Evolutionary conservation across 2,113 vertebrate genomes (phyloP).

Genomic region (Lipophrys pholis): DNA sequence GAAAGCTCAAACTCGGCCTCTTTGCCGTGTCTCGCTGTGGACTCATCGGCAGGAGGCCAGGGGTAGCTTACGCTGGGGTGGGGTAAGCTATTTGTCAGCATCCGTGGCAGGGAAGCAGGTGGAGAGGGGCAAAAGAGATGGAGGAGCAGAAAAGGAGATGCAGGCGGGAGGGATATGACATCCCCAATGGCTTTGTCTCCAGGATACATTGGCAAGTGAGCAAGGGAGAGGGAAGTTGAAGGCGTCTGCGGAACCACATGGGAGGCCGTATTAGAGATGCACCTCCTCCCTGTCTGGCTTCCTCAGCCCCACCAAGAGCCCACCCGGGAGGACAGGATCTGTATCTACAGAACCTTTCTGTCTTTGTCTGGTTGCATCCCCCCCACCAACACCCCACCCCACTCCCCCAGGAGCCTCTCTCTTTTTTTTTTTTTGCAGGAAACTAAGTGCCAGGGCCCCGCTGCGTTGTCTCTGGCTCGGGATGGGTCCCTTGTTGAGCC

Average conservation of each 20-base stretch:
- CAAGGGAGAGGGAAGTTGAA: constrained; percentile 40
- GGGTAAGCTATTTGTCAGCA: constrained; percentile 71
- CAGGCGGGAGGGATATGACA: constrained; percentile 29
- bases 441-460: constrained; percentile 65
- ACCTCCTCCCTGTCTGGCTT: constrained; percentile 59
- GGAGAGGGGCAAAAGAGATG: constrained; percentile 7
- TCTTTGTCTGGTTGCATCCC: not conserved
- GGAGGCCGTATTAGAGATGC: constrained; percentile 62
- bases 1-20: constrained; percentile 1
- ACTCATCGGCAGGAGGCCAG: constrained; percentile 37
- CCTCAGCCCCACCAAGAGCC: constrained; percentile 58
- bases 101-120: constrained; percentile 45
- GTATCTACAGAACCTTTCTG: constrained; percentile 27
- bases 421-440: constrained; percentile 28
- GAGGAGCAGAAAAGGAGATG: not conserved
- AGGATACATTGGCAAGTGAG: constrained; percentile 68
- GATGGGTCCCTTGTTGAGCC: constrained; percentile 69
- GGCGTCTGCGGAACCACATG: constrained; percentile 41
- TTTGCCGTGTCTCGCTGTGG: constrained; percentile 33
- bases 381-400: constrained; percentile 1
- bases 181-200: constrained; percentile 71
- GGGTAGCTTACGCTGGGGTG: constrained; percentile 18
- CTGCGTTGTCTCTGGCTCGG: constrained; percentile 69
- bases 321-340: constrained; percentile 56
- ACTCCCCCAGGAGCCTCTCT: constrained; percentile 54